Base-by-base conservation (phyloP, 2,113 vertebrate genomes). In the Anhinga anhinga region DNA sequence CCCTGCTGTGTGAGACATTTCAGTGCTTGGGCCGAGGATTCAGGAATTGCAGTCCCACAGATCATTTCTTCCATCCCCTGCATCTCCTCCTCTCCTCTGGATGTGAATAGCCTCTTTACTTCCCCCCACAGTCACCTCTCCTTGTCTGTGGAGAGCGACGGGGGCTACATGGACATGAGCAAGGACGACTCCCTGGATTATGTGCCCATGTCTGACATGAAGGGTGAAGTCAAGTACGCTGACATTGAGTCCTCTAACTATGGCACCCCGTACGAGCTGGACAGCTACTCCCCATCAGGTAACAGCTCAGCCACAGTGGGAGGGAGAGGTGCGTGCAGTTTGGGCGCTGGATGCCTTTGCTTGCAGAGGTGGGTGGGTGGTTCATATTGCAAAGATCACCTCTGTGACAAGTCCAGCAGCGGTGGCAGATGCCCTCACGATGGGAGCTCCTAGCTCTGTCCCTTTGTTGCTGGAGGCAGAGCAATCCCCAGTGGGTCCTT, bases 141-240 rank as follows among this genome's bases (percentile, higher is more conserved):
- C 25, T 96, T 99, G 26, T 98, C 98, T n/a, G 98, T 99, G 2
- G 99, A 99, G 97, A 99, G 99, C 0, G 99, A 99, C 0, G 99
- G 99, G 2, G 99, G 99, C 49, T 99, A 99, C 98, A 99, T 99
- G 99, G 99, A 99, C 97, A 99, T 99, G 99, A 99, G 98, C 90
- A 99, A 99, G 97, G 99, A 99, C 0, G 99, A 99, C 76, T 99
- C 98, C 9, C 95, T 98, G 63, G 96, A 99, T 97, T 99, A 99
- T 3, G 98, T 99, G 61, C 98, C 99, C 82, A 99, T 99, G 99
- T 98, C 99, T 34, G 98, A 99, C 97, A 99, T 99, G 96, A 98
- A 98, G 74, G 99, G 99, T 89, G 98, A 98, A 92, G 98, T 99
- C 96, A 99, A 99, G 94, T 99, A 99, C 0, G 99, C 99, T 26